Evolutionary conservation across 2,888 invertebrate genomes (phyloP).

Genomic region (Eueremaeus valkanovi): DNA sequence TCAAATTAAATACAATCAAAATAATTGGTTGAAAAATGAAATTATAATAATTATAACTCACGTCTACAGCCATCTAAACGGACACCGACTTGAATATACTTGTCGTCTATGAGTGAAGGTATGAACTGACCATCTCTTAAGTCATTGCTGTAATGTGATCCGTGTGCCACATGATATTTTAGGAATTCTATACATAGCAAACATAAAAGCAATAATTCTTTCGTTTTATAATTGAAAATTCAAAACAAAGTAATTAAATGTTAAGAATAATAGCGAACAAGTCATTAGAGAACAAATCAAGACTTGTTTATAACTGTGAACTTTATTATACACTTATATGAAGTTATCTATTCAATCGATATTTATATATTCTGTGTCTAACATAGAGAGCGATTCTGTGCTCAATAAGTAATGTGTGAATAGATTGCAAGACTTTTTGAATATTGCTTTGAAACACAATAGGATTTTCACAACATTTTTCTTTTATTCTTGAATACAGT

Average conservation of each 20-base stretch:
- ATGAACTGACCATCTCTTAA: conserved; percentile 50
- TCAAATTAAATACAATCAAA: neutral
- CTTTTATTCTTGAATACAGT: neutral
- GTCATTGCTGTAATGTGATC: conserved; percentile 51
- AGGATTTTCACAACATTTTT: no score
- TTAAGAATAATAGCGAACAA: no score
- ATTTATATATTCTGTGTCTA: neutral
- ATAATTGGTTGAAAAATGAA: neutral
- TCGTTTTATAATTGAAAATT: no score
- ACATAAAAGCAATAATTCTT: no score
- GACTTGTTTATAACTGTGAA: neutral
- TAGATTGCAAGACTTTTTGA: no score
- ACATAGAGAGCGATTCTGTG: conserved; percentile 6
- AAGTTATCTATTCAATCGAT: neutral
- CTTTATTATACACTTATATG: no score
- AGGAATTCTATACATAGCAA: conserved; percentile 53
- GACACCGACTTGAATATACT: conserved; percentile 51
- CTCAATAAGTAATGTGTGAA: no score
- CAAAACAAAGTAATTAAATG: no score
- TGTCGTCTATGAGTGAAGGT: conserved; percentile 49
- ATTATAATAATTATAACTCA: no score
- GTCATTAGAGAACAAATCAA: no score
- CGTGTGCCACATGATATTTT: conserved; percentile 51
- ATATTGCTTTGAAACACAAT: no score
- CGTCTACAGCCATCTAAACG: conserved; percentile 51